Base-by-base conservation (phyloP, 2,113 vertebrate genomes). In the Morone chrysops region DNA sequence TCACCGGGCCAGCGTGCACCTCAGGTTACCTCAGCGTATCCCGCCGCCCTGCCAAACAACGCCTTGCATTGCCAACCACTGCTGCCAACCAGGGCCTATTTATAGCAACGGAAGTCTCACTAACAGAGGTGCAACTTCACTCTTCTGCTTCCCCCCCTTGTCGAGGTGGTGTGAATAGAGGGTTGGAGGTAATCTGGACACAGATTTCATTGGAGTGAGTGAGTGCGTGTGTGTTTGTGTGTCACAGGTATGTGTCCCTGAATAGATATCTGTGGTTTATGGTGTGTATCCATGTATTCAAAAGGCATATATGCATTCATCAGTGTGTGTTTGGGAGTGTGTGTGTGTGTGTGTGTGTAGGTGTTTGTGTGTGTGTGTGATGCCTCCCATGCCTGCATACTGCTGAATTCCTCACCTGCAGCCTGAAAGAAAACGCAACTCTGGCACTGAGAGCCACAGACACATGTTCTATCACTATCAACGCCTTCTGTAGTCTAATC, bases 341-440 rank as follows among this genome's bases (percentile, higher is more conserved):
- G 25, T 25, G 25, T 77, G 25, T 25, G 25, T 25, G 25, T 77
- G 43, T 59, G 20, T 53, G 22, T 63, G 41, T 68, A 47, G 71
- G 62, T 70, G 60, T 40, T 61, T 47, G 10, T 48, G 10, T 31
- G 47, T 62, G 65, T 22, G 61, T 57, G 70, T 38, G 62, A 6
- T 53, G 20, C 38, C 43, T 79, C 78, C 47, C 38, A 18, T 61
- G 57, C 74, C 47, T 53, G 40, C 61, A 41, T 4, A 51, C 82
- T 87, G 86, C 38, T 84, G 85, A 90, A 92, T 92, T 91, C 70
- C 79, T 78, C 86, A 90, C 59, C 62, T 85, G 63, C 8, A 50
- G 78, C 20, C 56, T 16, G n/a, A 85, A 70, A 80, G 73, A 61
- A 85, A 90, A 92, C 81, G 88, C 50, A 3, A 10, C n/a, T 84